Percentiles rank a stretch among this genome's conserved stretches.
Conservation (phyloP, 1,140 invertebrate species). For the Sarcophaga bullata region DNA sequence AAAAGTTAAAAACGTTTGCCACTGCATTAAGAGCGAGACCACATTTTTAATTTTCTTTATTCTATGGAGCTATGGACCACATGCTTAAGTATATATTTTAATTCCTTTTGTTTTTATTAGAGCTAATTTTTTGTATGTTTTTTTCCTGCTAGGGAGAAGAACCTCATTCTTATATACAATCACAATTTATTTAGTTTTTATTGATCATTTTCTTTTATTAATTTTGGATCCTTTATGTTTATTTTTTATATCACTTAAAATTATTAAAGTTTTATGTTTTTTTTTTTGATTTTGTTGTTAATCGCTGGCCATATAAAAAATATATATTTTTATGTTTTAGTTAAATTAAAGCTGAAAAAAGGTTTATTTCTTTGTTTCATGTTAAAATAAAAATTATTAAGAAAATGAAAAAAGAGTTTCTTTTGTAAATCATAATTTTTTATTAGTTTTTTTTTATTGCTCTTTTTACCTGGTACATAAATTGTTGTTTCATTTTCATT, state of each 20-base stretch:
- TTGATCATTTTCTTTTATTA: no score
- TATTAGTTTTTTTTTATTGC: constrained; percentile 57
- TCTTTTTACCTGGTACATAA: constrained; percentile 64
- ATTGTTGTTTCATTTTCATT: constrained; percentile 49
- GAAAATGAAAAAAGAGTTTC: constrained; percentile 12
- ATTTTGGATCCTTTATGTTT: no score
- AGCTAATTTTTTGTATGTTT: neutral
- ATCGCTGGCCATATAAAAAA: constrained; percentile 26
- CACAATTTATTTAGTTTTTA: neutral
- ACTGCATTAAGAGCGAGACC: neutral
- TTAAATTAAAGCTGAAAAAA: neutral
- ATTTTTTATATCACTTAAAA: neutral
- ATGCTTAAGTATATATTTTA: neutral
- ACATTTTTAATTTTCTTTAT: neutral
- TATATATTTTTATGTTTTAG: constrained; percentile 5
- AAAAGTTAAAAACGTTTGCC: neutral
- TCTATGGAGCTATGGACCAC: neutral
- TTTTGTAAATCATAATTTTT: constrained; percentile 48
- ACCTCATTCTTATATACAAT: neutral
- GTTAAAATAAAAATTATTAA: neutral
- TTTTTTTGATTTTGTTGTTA: neutral
- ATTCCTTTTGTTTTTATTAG: neutral
- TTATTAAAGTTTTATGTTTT: neutral
- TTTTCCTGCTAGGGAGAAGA: neutral
- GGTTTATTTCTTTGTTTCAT: neutral